A percentile compares a stretch with the other conserved stretches of the same genome.
Conservation (phyloP, 2,113 vertebrate species). For the Hypanus sabinus region DNA sequence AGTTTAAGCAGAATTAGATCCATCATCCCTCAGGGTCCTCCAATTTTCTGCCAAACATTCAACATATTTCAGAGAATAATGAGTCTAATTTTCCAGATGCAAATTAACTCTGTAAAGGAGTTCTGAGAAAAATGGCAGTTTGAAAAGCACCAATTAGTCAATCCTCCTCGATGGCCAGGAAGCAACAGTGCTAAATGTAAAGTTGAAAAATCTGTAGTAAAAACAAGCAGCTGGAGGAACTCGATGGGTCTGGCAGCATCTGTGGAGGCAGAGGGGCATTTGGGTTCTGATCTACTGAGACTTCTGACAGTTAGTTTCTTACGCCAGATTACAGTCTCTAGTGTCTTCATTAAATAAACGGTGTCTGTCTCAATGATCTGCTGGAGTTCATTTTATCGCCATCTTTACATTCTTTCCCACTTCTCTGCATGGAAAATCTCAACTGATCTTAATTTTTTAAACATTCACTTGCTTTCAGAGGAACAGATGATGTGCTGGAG, state of each 20-base stretch:
- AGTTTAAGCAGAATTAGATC: background rate
- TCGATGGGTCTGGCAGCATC: background rate
- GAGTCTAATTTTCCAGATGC: background rate
- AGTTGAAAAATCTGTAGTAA: too few species aligned
- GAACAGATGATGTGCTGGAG: too few species aligned
- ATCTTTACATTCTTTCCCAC: too few species aligned
- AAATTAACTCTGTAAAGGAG: background rate
- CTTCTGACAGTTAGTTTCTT: too few species aligned
- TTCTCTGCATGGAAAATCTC: too few species aligned
- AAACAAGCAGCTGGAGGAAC: too few species aligned
- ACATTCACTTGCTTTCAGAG: too few species aligned
- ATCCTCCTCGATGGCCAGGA: background rate
- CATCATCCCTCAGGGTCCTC: background rate
- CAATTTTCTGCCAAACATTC: background rate
- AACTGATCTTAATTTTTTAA: too few species aligned
- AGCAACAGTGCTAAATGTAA: background rate
- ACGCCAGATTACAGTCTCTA: too few species aligned
- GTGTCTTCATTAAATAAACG: too few species aligned
- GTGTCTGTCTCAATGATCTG: too few species aligned
- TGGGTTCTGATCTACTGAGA: background rate
- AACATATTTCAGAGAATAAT: background rate
- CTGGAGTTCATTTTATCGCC: too few species aligned
- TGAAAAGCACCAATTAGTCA: background rate
- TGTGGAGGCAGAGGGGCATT: background rate
- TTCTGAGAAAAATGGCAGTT: background rate